Evolutionary conservation across 2,888 invertebrate genomes (phyloP).

Genomic region (Rhingia campestris): DNA sequence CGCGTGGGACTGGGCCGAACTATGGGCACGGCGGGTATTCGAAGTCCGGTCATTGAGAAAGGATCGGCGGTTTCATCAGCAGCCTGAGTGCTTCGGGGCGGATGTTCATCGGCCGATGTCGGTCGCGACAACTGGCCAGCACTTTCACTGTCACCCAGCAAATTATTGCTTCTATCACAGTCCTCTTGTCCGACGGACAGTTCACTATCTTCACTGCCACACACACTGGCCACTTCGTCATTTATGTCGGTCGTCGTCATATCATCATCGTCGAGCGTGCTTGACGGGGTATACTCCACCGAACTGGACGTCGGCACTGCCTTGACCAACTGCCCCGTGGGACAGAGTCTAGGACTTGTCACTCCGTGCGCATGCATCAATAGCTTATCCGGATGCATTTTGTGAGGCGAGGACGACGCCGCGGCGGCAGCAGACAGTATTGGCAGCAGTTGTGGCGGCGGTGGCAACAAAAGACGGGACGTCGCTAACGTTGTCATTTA

Average conservation of each 20-base stretch:
- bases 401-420: slow-evolving; percentile 56
- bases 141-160: slow-evolving; percentile 60
- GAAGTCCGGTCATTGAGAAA: slow-evolving; percentile 76
- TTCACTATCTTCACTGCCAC: slow-evolving; percentile 89
- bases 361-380: slow-evolving; percentile 79
- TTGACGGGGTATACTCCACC: slow-evolving; percentile 38
- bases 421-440: slow-evolving; percentile 58
- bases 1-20: slow-evolving; percentile 77
- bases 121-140: slow-evolving; percentile 73
- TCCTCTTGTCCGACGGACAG: slow-evolving; percentile 91
- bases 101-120: slow-evolving; percentile 62
- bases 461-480: slow-evolving; percentile 71
- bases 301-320: slow-evolving; percentile 40
- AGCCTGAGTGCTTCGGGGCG: slow-evolving; percentile 20
- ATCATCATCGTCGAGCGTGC: slow-evolving; percentile 71
- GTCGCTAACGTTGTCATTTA: slow-evolving; percentile 77
- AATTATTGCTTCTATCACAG: slow-evolving; percentile 73
- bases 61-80: slow-evolving; percentile 70
- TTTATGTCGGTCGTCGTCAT: slow-evolving; percentile 75
- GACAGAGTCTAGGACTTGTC: slow-evolving; percentile 79
- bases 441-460: slow-evolving; percentile 66
- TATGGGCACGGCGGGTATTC: slow-evolving; percentile 76
- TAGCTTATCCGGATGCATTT: slow-evolving; percentile 82
- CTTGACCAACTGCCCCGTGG: slow-evolving; percentile 60
- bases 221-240: slow-evolving; percentile 85